These are phyloP conservation scores for Muschampia staudingeri DNA, from an alignment of 2,888 invertebrate genomes.

Conservation along the genomic window DNA sequence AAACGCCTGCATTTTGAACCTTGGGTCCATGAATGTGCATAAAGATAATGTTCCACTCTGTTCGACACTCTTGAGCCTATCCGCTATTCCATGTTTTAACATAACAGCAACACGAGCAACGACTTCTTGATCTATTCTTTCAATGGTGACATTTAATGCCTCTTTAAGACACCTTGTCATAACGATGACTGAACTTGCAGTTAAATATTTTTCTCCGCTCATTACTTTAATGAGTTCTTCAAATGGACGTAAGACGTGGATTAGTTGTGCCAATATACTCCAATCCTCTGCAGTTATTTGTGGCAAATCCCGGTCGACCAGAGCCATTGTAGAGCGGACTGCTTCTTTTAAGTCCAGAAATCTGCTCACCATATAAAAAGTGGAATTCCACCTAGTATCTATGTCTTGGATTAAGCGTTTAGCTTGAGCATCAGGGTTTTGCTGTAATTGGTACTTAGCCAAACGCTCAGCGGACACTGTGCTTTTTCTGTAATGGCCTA, in stretches of 20 bases:
- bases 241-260: not conserved
- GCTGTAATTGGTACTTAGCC: not conserved
- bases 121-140: not conserved
- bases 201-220: slow-evolving; percentile 6
- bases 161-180: not conserved
- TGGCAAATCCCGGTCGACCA: not conserved
- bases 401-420: not conserved
- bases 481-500: not conserved
- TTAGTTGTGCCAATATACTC: not conserved
- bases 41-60: not conserved
- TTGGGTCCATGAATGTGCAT: not conserved
- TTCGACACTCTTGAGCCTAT: not conserved
- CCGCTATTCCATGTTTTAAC: not conserved
- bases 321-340: not conserved
- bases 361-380: not conserved
- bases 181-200: not conserved
- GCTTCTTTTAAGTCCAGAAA: not conserved
- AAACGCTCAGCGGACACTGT: not conserved
- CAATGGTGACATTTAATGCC: not conserved
- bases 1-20: not conserved
- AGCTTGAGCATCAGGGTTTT: not conserved
- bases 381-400: not conserved
- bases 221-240: not conserved
- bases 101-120: not conserved
- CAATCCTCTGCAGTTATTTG: not conserved